Evolutionary conservation across 2,888 invertebrate genomes (phyloP).

Genomic region (Pelosia muscerda): DNA sequence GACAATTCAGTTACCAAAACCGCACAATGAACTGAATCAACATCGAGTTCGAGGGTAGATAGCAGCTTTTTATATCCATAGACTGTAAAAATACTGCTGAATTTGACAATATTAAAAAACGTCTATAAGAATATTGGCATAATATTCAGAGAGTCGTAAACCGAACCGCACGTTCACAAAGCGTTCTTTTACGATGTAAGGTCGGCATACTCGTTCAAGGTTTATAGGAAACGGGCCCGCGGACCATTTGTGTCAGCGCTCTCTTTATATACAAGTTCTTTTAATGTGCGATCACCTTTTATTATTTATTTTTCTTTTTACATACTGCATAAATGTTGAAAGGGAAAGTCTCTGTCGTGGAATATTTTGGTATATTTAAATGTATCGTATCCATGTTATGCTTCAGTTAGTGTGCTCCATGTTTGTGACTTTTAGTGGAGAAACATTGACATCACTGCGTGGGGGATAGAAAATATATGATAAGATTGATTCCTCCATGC

Average conservation of each 20-base stretch:
- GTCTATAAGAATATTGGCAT: conserved; percentile 43
- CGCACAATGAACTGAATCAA: conserved; percentile 25
- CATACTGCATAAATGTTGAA: not conserved
- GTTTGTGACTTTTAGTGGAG: no score
- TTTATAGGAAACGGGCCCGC: conserved; percentile 55
- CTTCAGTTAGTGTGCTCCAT: not conserved
- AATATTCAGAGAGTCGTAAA: conserved; percentile 53
- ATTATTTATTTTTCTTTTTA: conserved; percentile 35
- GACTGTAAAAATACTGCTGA: conserved; percentile 31
- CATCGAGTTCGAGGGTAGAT: conserved; percentile 34
- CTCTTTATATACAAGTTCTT: conserved; percentile 47
- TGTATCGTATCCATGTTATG: not conserved
- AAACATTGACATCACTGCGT: no score
- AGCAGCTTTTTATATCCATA: conserved; percentile 34
- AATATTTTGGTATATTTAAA: not conserved
- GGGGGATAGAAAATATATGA: no score
- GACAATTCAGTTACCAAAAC: conserved; percentile 10
- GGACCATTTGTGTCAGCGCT: conserved; percentile 53
- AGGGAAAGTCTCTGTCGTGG: not conserved
- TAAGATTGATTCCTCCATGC: no score
- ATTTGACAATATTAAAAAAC: conserved; percentile 28
- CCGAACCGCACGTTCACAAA: conserved; percentile 51
- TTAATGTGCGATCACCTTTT: conserved; percentile 45
- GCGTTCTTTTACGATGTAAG: conserved; percentile 57
- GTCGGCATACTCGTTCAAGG: conserved; percentile 69